Percentiles rank a stretch among this genome's conserved stretches.
These are phyloP conservation scores for Centropyge bicolor DNA, from an alignment of 2,797 vertebrate genomes.

Conservation along the genomic window DNA sequence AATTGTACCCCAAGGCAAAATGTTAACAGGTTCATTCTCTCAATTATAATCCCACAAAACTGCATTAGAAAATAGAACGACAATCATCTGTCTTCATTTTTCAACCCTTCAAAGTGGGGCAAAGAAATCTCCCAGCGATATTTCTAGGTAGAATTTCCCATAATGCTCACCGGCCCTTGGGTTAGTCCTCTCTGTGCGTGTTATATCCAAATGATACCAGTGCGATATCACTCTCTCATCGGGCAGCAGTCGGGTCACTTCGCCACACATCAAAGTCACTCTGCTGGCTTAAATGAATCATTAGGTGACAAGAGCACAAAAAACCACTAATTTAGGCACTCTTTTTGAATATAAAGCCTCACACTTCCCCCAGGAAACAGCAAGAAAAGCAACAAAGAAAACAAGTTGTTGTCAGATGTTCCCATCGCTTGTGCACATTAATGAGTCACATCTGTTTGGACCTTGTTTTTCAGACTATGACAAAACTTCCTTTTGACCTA, in stretches of 20 bases:
- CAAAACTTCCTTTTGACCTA: conserved; percentile 9
- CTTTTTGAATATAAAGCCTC: conserved; percentile 16
- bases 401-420: conserved; percentile 37
- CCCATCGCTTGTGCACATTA: conserved; percentile 30
- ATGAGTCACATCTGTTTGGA: conserved; percentile 43
- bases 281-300: conserved; percentile 21
- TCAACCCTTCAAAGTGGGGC: conserved; percentile 5
- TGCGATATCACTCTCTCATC: background rate
- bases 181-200: background rate
- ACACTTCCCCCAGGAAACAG: conserved; percentile 6
- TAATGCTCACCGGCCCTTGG: conserved; percentile 12
- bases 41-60: conserved; percentile 22
- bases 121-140: conserved; percentile 1
- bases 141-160: background rate
- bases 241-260: conserved; percentile 26
- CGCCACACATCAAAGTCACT: conserved; percentile 34
- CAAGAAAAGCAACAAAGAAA: conserved; percentile 20
- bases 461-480: conserved; percentile 38
- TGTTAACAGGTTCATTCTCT: conserved; percentile 20
- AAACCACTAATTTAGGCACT: conserved; percentile 31
- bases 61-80: conserved; percentile 5
- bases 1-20: background rate
- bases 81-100: conserved; percentile 26
- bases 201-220: background rate
- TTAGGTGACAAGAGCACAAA: conserved; percentile 35